Evolutionary conservation across 2,888 invertebrate species (phyloP).

Genomic region (Mystacides longicornis): DNA sequence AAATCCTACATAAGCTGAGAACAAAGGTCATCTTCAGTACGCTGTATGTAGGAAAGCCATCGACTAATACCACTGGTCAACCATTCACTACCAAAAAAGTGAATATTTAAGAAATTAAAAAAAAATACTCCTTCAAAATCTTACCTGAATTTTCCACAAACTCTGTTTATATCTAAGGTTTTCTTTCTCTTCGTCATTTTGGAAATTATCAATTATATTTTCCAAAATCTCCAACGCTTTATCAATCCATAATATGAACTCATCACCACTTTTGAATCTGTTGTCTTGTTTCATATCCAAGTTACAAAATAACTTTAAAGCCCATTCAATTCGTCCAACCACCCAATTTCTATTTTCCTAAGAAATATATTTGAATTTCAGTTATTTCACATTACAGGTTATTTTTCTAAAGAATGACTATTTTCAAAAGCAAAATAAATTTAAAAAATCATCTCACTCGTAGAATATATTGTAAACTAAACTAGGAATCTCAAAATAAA

Average conservation of each 20-base stretch:
- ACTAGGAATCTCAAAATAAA: neutral
- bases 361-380: slow-evolving; percentile 7
- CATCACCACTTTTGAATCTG: slow-evolving; percentile 4
- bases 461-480: neutral
- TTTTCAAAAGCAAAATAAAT: slow-evolving; percentile 3
- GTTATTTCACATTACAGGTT: too few relatives aligned
- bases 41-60: too few relatives aligned
- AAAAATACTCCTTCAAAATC: neutral
- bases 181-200: slow-evolving; percentile 9
- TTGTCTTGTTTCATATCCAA: neutral
- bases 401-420: too few relatives aligned
- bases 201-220: slow-evolving; percentile 14
- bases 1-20: too few relatives aligned
- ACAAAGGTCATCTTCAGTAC: too few relatives aligned
- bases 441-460: neutral
- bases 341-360: slow-evolving; percentile 21
- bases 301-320: slow-evolving; percentile 17
- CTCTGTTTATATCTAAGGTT: slow-evolving; percentile 5
- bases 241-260: slow-evolving; percentile 23
- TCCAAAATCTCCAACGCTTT: slow-evolving; percentile 20
- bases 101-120: neutral
- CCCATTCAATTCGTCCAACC: slow-evolving; percentile 17
- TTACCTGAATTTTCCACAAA: slow-evolving; percentile 20
- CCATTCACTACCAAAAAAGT: too few relatives aligned
- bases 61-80: too few relatives aligned